Evolutionary conservation across 1,140 invertebrate species (phyloP).

Genomic region (Drosophila littoralis): DNA sequence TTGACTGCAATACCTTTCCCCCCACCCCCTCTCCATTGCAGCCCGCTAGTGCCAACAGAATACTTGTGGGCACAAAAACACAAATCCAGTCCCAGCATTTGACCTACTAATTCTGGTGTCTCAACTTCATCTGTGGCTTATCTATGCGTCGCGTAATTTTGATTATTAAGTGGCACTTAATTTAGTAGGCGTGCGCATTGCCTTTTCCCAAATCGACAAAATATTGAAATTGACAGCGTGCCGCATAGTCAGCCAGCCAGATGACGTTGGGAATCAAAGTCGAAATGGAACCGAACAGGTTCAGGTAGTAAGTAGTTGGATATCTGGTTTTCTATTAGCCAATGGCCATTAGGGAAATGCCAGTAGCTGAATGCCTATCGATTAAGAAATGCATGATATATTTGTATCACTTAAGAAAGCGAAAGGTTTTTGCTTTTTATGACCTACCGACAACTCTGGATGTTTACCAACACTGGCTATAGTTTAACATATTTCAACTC

Average conservation of each 20-base stretch:
- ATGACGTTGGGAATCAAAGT: slow-evolving; percentile 39
- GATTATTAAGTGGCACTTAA: slow-evolving; percentile 82
- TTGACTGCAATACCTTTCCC: slow-evolving; percentile 10
- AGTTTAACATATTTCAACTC: too few species aligned
- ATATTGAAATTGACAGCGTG: slow-evolving; percentile 72
- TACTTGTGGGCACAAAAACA: neutral
- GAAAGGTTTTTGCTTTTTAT: slow-evolving; percentile 45
- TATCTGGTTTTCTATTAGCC: slow-evolving; percentile 55
- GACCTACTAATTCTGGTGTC: slow-evolving; percentile 53
- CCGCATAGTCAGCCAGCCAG: neutral
- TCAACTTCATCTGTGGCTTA: slow-evolving; percentile 55
- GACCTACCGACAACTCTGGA: neutral
- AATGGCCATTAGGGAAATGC: slow-evolving; percentile 71
- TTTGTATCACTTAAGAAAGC: slow-evolving; percentile 64
- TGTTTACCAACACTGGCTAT: slow-evolving; percentile 1
- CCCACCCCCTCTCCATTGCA: neutral
- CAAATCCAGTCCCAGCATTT: slow-evolving; percentile 52
- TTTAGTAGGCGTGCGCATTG: slow-evolving; percentile 72
- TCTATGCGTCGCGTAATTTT: slow-evolving; percentile 76
- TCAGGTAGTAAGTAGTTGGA: neutral
- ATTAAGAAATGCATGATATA: slow-evolving; percentile 78
- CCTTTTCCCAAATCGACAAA: slow-evolving; percentile 64
- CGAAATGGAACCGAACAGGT: slow-evolving; percentile 29
- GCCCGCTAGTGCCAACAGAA: too few species aligned
- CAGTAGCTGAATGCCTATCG: slow-evolving; percentile 63